phyloP scores from a whole-genome alignment of 1,140 invertebrate species.

The Metopolophium dirhodum region DNA sequence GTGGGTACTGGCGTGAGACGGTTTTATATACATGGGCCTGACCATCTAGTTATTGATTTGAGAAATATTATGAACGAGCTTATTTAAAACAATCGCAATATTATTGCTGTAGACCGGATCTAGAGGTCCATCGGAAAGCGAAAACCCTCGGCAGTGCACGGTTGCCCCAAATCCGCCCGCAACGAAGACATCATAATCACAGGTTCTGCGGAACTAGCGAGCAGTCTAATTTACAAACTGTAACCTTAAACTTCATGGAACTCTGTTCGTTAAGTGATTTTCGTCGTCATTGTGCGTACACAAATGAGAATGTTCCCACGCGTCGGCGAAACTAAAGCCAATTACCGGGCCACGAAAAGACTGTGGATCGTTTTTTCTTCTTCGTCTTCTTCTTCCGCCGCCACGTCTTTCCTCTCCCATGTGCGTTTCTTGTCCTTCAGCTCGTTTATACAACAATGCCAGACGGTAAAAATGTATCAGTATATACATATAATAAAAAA shows the following conservation, averaged over 20 bases:
- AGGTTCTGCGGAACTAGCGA: not conserved
- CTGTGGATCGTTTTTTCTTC: slow-evolving; percentile 47
- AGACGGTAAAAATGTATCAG: not conserved
- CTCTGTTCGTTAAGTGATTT: slow-evolving; percentile 53
- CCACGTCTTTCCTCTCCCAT: not conserved
- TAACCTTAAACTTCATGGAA: slow-evolving; percentile 50
- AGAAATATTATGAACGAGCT: not conserved
- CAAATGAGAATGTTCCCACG: slow-evolving; percentile 57
- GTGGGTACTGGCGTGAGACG: not conserved
- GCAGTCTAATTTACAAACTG: slow-evolving; percentile 38
- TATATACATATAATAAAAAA: slow-evolving; percentile 8
- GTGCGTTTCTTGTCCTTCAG: slow-evolving; percentile 16
- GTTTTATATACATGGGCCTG: not conserved
- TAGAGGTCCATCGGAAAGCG: slow-evolving; percentile 33
- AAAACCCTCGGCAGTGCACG: slow-evolving; percentile 17
- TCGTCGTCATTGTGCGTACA: slow-evolving; percentile 56
- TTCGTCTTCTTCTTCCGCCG: not conserved
- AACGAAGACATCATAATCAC: slow-evolving; percentile 6
- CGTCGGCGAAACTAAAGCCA: slow-evolving; percentile 57
- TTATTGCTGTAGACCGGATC: not conserved
- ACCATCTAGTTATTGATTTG: not conserved
- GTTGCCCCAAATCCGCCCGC: slow-evolving; percentile 27
- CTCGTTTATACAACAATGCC: slow-evolving; percentile 46
- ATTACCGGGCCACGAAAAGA: slow-evolving; percentile 51
- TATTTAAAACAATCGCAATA: not conserved